phyloP scores from a whole-genome alignment of 2,888 invertebrate species.

The Dioctria linearis region DNA sequence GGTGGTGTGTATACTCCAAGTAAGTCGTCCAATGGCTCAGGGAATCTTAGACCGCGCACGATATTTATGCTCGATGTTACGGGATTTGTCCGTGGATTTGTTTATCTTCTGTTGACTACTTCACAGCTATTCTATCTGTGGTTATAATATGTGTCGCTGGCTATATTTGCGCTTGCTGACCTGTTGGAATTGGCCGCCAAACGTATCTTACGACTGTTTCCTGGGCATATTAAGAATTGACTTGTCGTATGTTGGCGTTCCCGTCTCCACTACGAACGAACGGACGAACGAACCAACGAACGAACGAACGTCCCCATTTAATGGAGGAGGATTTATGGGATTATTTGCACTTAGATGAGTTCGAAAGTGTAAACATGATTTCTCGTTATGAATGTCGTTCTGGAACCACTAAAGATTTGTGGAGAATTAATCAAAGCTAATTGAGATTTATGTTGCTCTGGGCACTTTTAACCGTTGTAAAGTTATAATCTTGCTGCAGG shows the following conservation, averaged over 20 bases:
- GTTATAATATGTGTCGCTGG: neutral
- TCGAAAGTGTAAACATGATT: constrained; percentile 58
- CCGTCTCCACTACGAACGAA: constrained; percentile 1
- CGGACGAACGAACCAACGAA: neutral
- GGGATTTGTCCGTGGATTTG: constrained; percentile 54
- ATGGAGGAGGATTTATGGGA: constrained; percentile 58
- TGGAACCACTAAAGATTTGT: constrained; percentile 54
- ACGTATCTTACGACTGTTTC: constrained; percentile 41
- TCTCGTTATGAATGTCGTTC: constrained; percentile 54
- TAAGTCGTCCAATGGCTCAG: no score
- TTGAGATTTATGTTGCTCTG: constrained; percentile 56
- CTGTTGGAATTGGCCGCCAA: constrained; percentile 25
- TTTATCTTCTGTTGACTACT: constrained; percentile 52
- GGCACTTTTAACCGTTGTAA: constrained; percentile 43
- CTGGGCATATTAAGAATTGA: constrained; percentile 48
- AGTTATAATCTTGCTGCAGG: constrained; percentile 28
- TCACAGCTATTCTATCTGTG: constrained; percentile 37
- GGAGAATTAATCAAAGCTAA: constrained; percentile 57
- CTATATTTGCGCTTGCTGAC: constrained; percentile 27
- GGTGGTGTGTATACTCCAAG: constrained; percentile 7
- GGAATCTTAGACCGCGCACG: neutral
- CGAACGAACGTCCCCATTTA: neutral
- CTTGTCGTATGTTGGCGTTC: constrained; percentile 34
- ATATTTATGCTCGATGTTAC: constrained; percentile 44
- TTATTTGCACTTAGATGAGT: constrained; percentile 57